Conservation (phyloP, 2,797 vertebrate genomes). For the Choloepus didactylus region DNA sequence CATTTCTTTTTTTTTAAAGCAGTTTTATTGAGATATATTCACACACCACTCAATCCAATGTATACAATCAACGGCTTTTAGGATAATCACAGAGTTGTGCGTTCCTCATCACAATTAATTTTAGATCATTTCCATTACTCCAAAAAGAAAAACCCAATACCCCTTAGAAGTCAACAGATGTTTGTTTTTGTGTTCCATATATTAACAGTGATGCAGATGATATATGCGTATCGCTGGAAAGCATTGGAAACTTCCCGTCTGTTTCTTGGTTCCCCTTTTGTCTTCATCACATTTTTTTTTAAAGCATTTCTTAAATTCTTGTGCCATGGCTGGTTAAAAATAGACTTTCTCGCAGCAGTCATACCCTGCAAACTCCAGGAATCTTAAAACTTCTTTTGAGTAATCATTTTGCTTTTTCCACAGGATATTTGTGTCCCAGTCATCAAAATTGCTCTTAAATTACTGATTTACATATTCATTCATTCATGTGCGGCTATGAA, state of each 20-base stretch:
- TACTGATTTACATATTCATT: not conserved
- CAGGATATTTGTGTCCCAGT: slow-evolving; percentile 41
- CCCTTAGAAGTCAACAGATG: no score
- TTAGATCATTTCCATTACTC: no score
- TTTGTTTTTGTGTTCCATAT: not conserved
- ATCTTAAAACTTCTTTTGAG: slow-evolving; percentile 14
- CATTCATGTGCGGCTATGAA: not conserved
- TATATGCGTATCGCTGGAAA: not conserved
- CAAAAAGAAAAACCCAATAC: no score
- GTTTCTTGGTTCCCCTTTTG: slow-evolving; percentile 41
- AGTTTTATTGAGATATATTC: no score
- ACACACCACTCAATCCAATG: no score
- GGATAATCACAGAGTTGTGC: no score
- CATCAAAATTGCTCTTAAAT: not conserved
- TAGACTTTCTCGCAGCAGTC: slow-evolving; percentile 14
- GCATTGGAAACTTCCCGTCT: slow-evolving; percentile 48
- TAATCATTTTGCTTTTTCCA: slow-evolving; percentile 54
- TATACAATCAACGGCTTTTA: no score
- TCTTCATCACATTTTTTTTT: slow-evolving; percentile 11
- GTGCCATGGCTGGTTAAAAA: slow-evolving; percentile 43
- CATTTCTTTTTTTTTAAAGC: no score
- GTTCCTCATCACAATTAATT: no score
- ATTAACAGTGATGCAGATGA: not conserved
- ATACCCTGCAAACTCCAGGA: not conserved
- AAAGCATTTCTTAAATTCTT: slow-evolving; percentile 46